These are phyloP conservation scores for Sclerurus mexicanus DNA, from an alignment of 2,113 vertebrate species.

Conservation along the genomic window DNA sequence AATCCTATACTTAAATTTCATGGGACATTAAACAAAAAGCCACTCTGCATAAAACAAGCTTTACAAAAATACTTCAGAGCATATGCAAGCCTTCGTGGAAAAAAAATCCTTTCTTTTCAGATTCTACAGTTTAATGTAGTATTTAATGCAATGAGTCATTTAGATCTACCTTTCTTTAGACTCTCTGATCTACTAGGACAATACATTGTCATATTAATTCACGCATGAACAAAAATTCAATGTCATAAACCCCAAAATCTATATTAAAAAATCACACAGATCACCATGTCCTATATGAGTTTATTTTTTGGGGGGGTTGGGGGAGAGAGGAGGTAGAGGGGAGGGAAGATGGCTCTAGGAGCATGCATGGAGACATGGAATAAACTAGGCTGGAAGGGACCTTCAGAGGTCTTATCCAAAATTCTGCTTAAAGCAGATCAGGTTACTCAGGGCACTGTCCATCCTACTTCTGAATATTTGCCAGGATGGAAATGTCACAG, in stretches of 20 bases:
- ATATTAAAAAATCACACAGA: neutral
- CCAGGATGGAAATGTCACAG: neutral
- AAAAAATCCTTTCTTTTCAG: neutral
- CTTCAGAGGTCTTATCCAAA: neutral
- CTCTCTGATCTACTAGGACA: neutral
- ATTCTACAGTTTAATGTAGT: neutral
- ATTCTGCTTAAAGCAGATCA: neutral
- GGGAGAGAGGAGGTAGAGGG: no score
- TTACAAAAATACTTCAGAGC: neutral
- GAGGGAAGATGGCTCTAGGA: neutral
- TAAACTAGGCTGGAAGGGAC: neutral
- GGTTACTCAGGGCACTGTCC: neutral
- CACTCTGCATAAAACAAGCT: neutral
- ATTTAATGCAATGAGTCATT: neutral
- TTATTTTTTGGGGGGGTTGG: rapidly evolving
- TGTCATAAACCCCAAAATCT: neutral
- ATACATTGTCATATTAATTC: neutral
- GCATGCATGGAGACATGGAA: neutral
- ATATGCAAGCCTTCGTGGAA: neutral
- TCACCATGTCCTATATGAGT: neutral
- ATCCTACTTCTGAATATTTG: neutral
- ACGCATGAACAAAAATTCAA: neutral
- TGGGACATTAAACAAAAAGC: neutral
- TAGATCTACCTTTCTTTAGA: neutral
- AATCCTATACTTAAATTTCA: constrained; percentile 10